A percentile compares a stretch with the other conserved stretches of the same genome.
Evolutionary conservation across 37 sponge, comb jelly and placozoan genomes (phyloP).

Genomic region (Spongia lamella): DNA sequence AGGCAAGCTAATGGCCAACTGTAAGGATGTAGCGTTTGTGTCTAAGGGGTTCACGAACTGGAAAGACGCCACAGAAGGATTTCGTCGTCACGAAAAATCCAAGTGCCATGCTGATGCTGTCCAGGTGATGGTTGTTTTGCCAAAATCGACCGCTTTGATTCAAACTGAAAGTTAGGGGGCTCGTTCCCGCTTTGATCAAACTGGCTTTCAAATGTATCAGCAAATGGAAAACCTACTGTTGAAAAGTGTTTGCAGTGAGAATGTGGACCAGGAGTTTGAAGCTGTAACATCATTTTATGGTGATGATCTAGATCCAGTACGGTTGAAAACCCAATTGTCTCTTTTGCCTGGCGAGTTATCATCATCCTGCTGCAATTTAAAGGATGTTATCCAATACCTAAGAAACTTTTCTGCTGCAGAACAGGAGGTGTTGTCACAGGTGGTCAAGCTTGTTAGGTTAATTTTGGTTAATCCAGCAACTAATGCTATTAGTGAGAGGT

Average conservation of each 20-base stretch:
- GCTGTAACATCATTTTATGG: conserved; percentile 30
- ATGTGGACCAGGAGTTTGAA: background rate
- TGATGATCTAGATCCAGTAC: conserved; percentile 12
- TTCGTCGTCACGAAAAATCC: no score
- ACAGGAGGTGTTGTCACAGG: conserved; percentile 24
- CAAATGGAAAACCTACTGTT: conserved; percentile 24
- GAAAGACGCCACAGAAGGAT: no score
- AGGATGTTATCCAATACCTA: conserved; percentile 28
- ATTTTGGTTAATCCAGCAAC: conserved; percentile 58
- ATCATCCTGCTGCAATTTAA: background rate
- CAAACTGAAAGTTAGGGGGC: no score
- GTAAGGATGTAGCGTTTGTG: no score
- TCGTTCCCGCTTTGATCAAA: conserved; percentile 46
- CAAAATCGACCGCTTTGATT: no score
- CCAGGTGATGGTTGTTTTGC: no score
- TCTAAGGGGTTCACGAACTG: no score
- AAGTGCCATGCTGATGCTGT: no score
- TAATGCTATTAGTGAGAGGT: conserved; percentile 54
- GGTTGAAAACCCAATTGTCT: conserved; percentile 34
- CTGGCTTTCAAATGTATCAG: conserved; percentile 35
- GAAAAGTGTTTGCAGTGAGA: background rate
- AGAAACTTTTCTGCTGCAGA: conserved; percentile 9
- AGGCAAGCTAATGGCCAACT: no score
- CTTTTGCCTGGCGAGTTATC: background rate
- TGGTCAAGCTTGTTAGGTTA: conserved; percentile 43